Conservation (phyloP, 2,888 invertebrate genomes). For the Phrixothrix hirtus region DNA sequence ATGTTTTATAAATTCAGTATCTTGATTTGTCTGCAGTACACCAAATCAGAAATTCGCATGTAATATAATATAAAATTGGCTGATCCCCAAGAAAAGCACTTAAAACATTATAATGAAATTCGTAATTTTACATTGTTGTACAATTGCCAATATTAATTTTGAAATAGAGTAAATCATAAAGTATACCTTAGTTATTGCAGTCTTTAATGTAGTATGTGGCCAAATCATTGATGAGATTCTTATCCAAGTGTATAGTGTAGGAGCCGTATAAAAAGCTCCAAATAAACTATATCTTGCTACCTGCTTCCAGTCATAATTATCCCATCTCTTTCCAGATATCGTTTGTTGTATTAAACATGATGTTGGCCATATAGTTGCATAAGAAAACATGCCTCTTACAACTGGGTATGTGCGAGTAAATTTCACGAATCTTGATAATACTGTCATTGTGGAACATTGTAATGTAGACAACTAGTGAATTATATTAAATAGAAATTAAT, state of each 20-base stretch:
- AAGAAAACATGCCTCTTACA: conserved; percentile 70
- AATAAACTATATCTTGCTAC: conserved; percentile 75
- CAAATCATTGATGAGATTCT: conserved; percentile 74
- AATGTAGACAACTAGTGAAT: neutral
- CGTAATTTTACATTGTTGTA: too few species aligned
- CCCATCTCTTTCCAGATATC: conserved; percentile 65
- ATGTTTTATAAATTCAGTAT: too few species aligned
- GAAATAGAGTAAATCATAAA: neutral
- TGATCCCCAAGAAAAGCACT: too few species aligned
- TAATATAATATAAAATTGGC: too few species aligned
- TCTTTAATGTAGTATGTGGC: conserved; percentile 57
- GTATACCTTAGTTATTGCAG: conserved; percentile 17
- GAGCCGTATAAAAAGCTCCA: conserved; percentile 81
- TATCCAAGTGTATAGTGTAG: conserved; percentile 79
- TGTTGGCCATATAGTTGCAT: conserved; percentile 72
- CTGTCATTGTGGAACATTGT: neutral
- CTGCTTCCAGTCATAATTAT: conserved; percentile 72
- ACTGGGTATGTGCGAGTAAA: conserved; percentile 58
- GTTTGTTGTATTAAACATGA: conserved; percentile 75
- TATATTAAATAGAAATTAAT: neutral
- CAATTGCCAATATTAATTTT: too few species aligned
- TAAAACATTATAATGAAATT: too few species aligned
- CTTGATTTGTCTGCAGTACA: too few species aligned
- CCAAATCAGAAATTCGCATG: too few species aligned
- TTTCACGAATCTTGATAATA: conserved; percentile 44